These are phyloP conservation scores for Schlechtendalia chinensis DNA, from an alignment of 1,140 invertebrate species.

Conservation along the genomic window DNA sequence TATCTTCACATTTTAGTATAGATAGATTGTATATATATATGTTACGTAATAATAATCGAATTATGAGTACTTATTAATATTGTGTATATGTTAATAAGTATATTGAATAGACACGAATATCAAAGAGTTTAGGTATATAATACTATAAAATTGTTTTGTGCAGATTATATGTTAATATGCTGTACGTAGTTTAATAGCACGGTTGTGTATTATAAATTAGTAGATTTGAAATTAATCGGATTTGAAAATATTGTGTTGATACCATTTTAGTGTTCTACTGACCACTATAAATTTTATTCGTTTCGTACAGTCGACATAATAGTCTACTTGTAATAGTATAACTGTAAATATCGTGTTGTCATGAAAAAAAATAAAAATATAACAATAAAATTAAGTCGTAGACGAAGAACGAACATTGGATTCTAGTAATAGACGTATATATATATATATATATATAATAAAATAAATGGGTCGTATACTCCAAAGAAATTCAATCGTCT, in stretches of 20 bases:
- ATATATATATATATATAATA: background rate
- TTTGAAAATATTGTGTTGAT: slow-evolving; percentile 1
- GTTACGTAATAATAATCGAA: too few relatives aligned
- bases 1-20: too few relatives aligned
- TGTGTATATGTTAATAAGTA: too few relatives aligned
- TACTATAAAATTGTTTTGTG: too few relatives aligned
- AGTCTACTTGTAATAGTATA: too few relatives aligned
- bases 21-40: too few relatives aligned
- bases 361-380: background rate
- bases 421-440: background rate
- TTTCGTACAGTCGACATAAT: background rate
- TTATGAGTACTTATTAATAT: too few relatives aligned
- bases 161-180: too few relatives aligned
- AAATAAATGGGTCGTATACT: background rate
- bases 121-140: too few relatives aligned
- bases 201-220: background rate
- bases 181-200: background rate
- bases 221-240: background rate
- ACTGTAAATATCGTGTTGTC: background rate
- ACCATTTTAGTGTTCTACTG: background rate
- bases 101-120: too few relatives aligned
- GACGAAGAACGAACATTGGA: background rate
- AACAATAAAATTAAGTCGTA: slow-evolving; percentile 13
- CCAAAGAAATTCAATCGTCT: background rate
- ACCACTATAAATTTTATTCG: slow-evolving; percentile 3